Conservation (phyloP, 2,888 invertebrate genomes). For the Eupeodes latifasciatus region DNA sequence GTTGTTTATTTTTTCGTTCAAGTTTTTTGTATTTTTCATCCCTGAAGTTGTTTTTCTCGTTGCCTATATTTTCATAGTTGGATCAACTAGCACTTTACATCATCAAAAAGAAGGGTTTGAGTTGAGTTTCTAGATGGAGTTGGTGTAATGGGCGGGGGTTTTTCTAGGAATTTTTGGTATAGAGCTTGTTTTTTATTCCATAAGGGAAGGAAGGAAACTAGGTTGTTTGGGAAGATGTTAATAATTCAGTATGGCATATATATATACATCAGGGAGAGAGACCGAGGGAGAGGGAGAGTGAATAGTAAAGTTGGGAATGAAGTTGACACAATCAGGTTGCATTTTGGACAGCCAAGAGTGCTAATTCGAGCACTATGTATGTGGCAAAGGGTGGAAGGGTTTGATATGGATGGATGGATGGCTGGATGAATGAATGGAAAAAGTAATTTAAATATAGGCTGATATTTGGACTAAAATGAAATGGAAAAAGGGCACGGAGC, state of each 20-base stretch:
- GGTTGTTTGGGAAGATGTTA: slow-evolving; percentile 67
- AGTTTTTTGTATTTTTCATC: slow-evolving; percentile 4
- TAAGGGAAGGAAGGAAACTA: slow-evolving; percentile 50
- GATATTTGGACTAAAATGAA: neutral
- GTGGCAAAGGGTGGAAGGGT: neutral
- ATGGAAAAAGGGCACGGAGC: neutral
- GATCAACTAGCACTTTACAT: slow-evolving; percentile 38
- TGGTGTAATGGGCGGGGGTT: neutral
- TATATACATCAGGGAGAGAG: neutral
- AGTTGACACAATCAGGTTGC: slow-evolving; percentile 68
- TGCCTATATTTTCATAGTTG: slow-evolving; percentile 35
- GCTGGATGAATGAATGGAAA: neutral
- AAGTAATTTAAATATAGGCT: slow-evolving; percentile 22
- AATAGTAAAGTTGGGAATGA: slow-evolving; percentile 55
- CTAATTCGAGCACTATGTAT: slow-evolving; percentile 46
- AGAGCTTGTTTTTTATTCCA: slow-evolving; percentile 12
- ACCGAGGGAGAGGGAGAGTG: slow-evolving; percentile 1
- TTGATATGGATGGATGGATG: neutral
- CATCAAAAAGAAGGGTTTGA: neutral
- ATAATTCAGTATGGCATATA: slow-evolving; percentile 59
- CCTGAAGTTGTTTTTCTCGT: slow-evolving; percentile 34
- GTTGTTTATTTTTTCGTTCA: slow-evolving; percentile 4
- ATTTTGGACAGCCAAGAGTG: slow-evolving; percentile 51
- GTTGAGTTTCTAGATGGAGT: neutral
- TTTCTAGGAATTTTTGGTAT: slow-evolving; percentile 1